phyloP scores from a whole-genome alignment of 2,797 vertebrate genomes.

The Onychomys torridus region DNA sequence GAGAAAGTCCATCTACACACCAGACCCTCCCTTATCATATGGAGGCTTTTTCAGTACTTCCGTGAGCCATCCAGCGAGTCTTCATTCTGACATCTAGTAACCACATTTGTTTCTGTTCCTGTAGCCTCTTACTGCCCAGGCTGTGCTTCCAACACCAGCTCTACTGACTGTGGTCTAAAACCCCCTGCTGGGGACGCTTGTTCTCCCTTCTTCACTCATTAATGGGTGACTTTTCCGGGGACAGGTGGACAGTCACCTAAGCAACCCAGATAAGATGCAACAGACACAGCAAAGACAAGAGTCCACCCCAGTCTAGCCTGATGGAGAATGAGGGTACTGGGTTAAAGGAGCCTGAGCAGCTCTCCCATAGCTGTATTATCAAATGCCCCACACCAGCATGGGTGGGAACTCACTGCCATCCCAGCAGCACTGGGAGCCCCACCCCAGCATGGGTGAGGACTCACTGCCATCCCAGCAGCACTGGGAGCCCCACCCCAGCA shows the following conservation, averaged over 20 bases:
- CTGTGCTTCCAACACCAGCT: not conserved
- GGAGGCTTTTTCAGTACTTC: not conserved
- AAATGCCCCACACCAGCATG: too few relatives aligned
- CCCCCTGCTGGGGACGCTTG: not conserved
- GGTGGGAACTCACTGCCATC: not conserved
- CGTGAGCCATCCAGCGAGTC: not conserved
- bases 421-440: not conserved
- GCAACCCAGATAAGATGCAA: too few relatives aligned
- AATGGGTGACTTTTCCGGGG: not conserved
- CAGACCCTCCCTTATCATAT: not conserved
- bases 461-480: not conserved
- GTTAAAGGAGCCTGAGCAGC: not conserved
- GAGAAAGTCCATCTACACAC: too few relatives aligned
- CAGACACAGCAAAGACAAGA: not conserved
- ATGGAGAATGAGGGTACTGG: not conserved
- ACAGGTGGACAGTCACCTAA: not conserved
- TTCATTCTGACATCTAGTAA: not conserved
- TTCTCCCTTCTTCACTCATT: not conserved
- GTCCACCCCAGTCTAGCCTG: not conserved
- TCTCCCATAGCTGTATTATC: not conserved
- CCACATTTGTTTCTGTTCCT: not conserved
- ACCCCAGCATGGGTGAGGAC: too few relatives aligned
- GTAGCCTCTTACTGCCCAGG: not conserved
- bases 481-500: not conserved
- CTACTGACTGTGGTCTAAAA: not conserved